These are phyloP conservation scores for Caiman crocodilus DNA, from an alignment of 2,797 vertebrate genomes.

Conservation along the genomic window DNA sequence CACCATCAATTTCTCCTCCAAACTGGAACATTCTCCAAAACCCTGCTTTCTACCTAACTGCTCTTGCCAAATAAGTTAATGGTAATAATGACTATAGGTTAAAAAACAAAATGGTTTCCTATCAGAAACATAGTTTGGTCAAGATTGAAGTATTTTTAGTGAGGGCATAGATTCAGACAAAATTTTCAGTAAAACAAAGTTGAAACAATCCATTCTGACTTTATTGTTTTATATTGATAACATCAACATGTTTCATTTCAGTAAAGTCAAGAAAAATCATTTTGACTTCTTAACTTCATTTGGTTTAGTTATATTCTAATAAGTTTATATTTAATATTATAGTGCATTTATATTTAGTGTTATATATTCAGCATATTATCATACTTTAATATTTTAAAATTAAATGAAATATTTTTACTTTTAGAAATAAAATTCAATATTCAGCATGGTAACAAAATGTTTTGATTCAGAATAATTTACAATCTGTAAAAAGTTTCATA, in stretches of 20 bases:
- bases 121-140: neutral
- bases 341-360: neutral
- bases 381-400: neutral
- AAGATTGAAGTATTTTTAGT: neutral
- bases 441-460: neutral
- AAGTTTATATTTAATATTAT: neutral
- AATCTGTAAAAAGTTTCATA: neutral
- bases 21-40: neutral
- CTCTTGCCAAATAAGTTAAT: neutral
- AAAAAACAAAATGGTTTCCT: neutral
- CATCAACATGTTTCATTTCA: neutral
- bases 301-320: neutral
- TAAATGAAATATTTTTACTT: neutral
- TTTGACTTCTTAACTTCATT: neutral
- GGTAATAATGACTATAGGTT: neutral
- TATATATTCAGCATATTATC: neutral
- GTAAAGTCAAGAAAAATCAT: neutral
- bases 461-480: neutral
- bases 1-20: neutral
- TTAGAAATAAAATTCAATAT: neutral
- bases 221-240: neutral
- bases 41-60: neutral
- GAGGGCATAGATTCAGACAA: neutral
- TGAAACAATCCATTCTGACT: neutral
- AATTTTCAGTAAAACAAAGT: neutral